Evolutionary conservation across 2,888 invertebrate species (phyloP), one percentile per base, ranked within the genome.

Genomic region (Erynnis tages): DNA sequence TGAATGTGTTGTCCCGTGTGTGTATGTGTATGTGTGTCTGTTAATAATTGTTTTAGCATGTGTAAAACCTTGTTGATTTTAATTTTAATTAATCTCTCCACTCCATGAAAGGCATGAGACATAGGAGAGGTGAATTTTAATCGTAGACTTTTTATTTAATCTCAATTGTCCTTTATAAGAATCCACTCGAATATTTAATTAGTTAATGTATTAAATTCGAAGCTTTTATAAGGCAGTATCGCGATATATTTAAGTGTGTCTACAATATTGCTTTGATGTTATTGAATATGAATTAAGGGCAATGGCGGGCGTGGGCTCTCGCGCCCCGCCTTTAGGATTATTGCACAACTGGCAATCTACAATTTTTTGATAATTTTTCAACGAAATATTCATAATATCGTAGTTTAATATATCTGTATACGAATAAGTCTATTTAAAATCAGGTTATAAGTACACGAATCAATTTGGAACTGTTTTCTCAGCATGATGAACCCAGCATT

Each of bases 291-390:
- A 82, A 82, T 73, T 86, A 83, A 83, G 86, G 69, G 78, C 74
- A 83, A 79, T 65, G 58, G 16, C 1, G 66, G 41, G 17, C 41
- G 32, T 61, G 65, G 67, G 63, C 59, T 60, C 35, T 43, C 45
- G 2, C 43, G 43, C 48, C 38, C 53, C 56, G 55, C 53, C 57
- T 71, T 11, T 45, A 72, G 72, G 67, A 67, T 73, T 70, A 73
- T 76, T 76, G 79, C 79, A 73, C 69, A 65, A 74, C 77, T 72
- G 71, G 73, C 73, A 76, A 78, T 82, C 74, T 78, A 70, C 72
- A 76, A n/a, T 79, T 88, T 87, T 88, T 87, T 83, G 85, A 87
- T 79, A 76, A 82, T 83, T 88, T 88, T 88, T 88, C 84, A 86
- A 83, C 76, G 86, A 71, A 71, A 79, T 86, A 76, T 85, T 82